Evolutionary conservation across 2,113 vertebrate species (phyloP).

Genomic region (Thamnaconus septentrionalis): DNA sequence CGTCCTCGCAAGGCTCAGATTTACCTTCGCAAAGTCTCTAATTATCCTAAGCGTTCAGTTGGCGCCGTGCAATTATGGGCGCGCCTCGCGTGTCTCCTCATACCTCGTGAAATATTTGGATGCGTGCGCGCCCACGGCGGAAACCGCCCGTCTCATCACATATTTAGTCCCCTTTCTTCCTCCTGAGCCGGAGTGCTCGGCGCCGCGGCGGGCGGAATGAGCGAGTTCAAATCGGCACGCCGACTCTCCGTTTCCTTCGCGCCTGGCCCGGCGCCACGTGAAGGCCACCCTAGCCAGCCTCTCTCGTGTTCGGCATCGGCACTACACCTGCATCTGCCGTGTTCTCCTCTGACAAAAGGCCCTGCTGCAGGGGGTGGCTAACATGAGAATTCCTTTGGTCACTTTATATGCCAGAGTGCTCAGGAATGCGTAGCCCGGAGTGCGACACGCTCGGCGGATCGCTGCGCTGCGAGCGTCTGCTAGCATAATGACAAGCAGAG

Average conservation of each 20-base stretch:
- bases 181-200: slow-evolving; percentile 23
- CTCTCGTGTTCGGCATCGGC: not conserved
- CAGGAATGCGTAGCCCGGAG: slow-evolving; percentile 58
- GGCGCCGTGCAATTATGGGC: too few relatives aligned
- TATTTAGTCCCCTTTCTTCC: slow-evolving; percentile 52
- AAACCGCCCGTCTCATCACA: slow-evolving; percentile 53
- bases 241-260: slow-evolving; percentile 39
- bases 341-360: not conserved
- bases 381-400: slow-evolving; percentile 31
- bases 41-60: slow-evolving; percentile 37
- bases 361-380: not conserved
- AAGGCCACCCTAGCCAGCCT: slow-evolving; percentile 31
- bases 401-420: slow-evolving; percentile 36
- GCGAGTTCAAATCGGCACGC: slow-evolving; percentile 40
- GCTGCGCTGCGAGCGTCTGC: slow-evolving; percentile 36
- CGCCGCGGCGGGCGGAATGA: slow-evolving; percentile 19
- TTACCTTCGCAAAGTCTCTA: slow-evolving; percentile 43
- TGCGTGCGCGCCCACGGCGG: slow-evolving; percentile 8
- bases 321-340: slow-evolving; percentile 13
- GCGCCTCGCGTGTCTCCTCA: slow-evolving; percentile 5
- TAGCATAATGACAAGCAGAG: slow-evolving; percentile 5
- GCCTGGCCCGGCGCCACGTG: slow-evolving; percentile 26
- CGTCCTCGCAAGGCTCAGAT: slow-evolving; percentile 49
- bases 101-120: slow-evolving; percentile 1
- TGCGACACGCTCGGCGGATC: slow-evolving; percentile 28